Evolutionary conservation across 1,140 invertebrate species (phyloP).

Genomic region (Drosophila sechellia): DNA sequence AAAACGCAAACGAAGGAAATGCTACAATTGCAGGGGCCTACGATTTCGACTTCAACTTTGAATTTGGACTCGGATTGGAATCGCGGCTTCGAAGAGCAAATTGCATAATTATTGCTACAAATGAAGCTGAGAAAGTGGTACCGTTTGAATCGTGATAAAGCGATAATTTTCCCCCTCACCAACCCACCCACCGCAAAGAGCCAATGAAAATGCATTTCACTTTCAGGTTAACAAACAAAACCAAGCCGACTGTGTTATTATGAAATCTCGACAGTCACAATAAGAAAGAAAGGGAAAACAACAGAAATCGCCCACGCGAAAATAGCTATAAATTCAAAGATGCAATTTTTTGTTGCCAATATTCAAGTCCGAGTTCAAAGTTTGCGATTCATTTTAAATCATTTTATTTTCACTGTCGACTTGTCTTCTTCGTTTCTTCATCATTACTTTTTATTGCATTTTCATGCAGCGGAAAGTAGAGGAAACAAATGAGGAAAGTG

Average conservation of each 20-base stretch:
- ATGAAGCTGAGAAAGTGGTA: slow-evolving; percentile 82
- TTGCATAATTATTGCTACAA: slow-evolving; percentile 82
- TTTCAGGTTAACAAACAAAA: slow-evolving; percentile 70
- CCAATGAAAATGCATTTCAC: slow-evolving; percentile 74
- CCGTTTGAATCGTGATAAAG: slow-evolving; percentile 82
- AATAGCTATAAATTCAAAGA: slow-evolving; percentile 51
- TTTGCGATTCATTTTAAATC: slow-evolving; percentile 67
- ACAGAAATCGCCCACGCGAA: slow-evolving; percentile 63
- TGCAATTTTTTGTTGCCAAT: slow-evolving; percentile 10
- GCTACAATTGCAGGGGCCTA: slow-evolving; percentile 51
- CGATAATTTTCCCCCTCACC: slow-evolving; percentile 70
- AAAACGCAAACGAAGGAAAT: slow-evolving; percentile 49
- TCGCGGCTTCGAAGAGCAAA: slow-evolving; percentile 61
- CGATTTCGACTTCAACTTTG: slow-evolving; percentile 1
- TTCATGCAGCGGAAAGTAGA: slow-evolving; percentile 41
- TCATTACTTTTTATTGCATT: slow-evolving; percentile 44
- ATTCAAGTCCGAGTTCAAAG: slow-evolving; percentile 74
- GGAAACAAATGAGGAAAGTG: slow-evolving; percentile 41
- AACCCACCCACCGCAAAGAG: slow-evolving; percentile 10
- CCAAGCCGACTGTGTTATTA: slow-evolving; percentile 58
- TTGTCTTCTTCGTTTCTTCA: slow-evolving; percentile 18
- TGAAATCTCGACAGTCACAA: slow-evolving; percentile 43
- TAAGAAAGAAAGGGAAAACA: slow-evolving; percentile 9
- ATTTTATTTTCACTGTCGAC: slow-evolving; percentile 57
- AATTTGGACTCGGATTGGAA: slow-evolving; percentile 26